Evolutionary conservation across 64 coral and sea anemone genomes (phyloP), one percentile per base, ranked within the genome.

Genomic region (Platygyra sinensis): DNA sequence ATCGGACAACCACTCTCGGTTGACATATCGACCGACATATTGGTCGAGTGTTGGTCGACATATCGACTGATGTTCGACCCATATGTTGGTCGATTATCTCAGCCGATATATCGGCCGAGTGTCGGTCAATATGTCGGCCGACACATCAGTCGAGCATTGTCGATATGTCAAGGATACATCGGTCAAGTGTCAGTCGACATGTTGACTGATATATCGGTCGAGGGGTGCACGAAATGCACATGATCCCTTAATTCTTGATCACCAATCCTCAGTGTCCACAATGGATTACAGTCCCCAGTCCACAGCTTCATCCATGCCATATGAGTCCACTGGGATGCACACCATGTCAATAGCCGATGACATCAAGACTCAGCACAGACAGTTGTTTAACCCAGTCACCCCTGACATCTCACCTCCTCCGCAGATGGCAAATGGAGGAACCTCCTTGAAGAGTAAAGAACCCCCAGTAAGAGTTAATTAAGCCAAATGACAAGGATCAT

Each of bases 371-470:
- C 91, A 76, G 18, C 80, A 79, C 31, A 73, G 62, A 24, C 67
- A 77, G 59, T 72, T 90, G 52, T 96, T 91, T 39, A 93, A 96
- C 60, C 95, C 95, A 36, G 95, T 96, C 0, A 96, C 95, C 39
- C 95, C 95, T 72, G 95, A 96, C 32, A 50, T 96, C 3, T 96
- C 95, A 82, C 95, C 95, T 38, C 95, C 95, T 32, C 74, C 74
- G 59, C 86, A 62, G 7, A 46, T 85, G 28, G 60, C 50, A 46
- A 72, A 51, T 73, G 59, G 64, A 12, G 72, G 79, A 38, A 29
- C 78, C 28, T 20, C 51, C 8, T 22, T 88, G 55, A 46, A 20
- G 54, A 67, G 72, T 13, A 63, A 74, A 8, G 80, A 89, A 22
- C 12, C 72, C 22, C 22, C 2, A 60, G 81, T 85, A 16, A 85